Evolutionary conservation across 2,888 invertebrate genomes (phyloP).

Genomic region (Villa cingulata): DNA sequence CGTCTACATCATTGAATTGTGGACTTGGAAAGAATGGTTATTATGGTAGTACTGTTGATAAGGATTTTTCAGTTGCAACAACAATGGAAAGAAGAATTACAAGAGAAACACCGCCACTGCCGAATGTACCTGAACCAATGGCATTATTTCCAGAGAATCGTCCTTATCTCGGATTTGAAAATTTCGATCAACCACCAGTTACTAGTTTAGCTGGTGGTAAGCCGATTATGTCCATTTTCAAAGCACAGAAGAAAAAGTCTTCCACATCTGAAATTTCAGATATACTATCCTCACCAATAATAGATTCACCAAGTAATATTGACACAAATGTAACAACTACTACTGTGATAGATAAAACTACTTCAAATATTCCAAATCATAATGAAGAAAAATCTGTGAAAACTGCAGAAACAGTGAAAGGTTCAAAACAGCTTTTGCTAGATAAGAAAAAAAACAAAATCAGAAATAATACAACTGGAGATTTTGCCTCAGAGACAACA

Average conservation of each 20-base stretch:
- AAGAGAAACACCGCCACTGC: slow-evolving; percentile 22
- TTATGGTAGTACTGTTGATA: background rate
- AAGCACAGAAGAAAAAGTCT: background rate
- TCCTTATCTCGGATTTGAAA: slow-evolving; percentile 32
- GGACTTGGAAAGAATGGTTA: background rate
- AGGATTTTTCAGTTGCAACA: background rate
- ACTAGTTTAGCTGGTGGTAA: slow-evolving; percentile 4
- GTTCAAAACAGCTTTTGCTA: background rate
- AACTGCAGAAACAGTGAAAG: background rate
- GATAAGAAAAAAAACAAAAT: too few relatives aligned
- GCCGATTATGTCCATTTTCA: slow-evolving; percentile 11
- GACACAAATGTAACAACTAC: too few relatives aligned
- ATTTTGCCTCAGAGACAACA: slow-evolving; percentile 8
- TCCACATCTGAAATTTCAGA: background rate
- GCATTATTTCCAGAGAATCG: slow-evolving; percentile 33
- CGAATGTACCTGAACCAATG: slow-evolving; percentile 33
- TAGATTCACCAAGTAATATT: too few relatives aligned
- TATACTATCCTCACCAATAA: too few relatives aligned
- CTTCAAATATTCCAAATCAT: background rate
- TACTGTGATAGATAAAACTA: background rate
- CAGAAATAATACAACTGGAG: slow-evolving; percentile 1
- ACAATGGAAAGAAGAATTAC: background rate
- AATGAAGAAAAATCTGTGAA: background rate
- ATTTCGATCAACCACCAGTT: slow-evolving; percentile 19
- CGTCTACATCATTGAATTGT: slow-evolving; percentile 8